Conservation (phyloP, 2,797 vertebrate genomes). For the Streptopelia turtur region DNA sequence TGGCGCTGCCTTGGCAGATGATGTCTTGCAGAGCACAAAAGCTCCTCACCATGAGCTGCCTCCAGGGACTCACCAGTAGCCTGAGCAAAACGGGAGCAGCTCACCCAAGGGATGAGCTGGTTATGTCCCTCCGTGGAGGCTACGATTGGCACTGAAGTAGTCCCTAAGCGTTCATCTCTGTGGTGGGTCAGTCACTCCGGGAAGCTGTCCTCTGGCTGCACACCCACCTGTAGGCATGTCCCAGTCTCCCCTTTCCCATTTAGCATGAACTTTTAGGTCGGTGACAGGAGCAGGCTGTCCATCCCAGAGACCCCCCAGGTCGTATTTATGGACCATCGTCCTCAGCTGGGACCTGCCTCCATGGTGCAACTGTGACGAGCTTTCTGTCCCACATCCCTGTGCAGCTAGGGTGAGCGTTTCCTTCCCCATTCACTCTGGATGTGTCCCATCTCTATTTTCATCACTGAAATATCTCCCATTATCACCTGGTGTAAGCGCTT, state of each 20-base stretch:
- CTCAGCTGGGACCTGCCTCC: neutral
- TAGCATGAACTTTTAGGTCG: rapidly evolving
- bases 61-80: neutral
- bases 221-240: neutral
- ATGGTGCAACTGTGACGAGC: neutral
- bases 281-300: neutral
- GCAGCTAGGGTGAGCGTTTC: neutral
- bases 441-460: neutral
- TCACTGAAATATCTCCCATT: neutral
- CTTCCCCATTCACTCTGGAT: neutral
- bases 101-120: neutral
- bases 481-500: rapidly evolving
- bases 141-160: rapidly evolving
- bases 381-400: neutral
- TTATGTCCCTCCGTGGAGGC: neutral
- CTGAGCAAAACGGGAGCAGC: neutral
- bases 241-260: neutral
- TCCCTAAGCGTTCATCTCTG: neutral
- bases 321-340: neutral
- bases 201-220: neutral
- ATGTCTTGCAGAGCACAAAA: neutral
- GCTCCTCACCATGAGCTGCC: rapidly evolving
- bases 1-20: neutral
- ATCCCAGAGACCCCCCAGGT: neutral
- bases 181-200: neutral